A percentile compares a stretch with the other conserved stretches of the same genome.
Conservation (phyloP, 2,113 vertebrate genomes). For the Hypocryptadius cinnamomeus region DNA sequence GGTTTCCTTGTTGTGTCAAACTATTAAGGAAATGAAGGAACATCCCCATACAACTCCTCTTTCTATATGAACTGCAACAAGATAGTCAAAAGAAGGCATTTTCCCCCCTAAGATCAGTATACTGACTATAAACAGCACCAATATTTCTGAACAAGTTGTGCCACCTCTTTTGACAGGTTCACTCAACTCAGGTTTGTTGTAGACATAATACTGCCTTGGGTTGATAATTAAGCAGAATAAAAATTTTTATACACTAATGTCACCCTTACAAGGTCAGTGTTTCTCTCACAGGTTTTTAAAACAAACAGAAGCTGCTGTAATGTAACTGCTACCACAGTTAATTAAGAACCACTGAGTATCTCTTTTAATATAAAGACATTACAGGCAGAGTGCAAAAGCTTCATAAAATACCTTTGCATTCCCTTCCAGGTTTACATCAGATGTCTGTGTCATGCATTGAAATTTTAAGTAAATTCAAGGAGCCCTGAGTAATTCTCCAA, state of each 20-base stretch:
- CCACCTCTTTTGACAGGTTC: background rate
- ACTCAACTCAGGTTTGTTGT: background rate
- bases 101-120: background rate
- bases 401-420: background rate
- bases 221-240: background rate
- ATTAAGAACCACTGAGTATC: background rate
- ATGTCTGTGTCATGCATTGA: background rate
- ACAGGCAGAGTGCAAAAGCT: background rate
- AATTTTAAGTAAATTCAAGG: background rate
- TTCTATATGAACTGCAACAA: background rate
- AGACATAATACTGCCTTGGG: background rate
- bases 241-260: background rate
- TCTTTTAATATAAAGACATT: background rate
- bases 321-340: background rate
- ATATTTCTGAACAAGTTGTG: background rate
- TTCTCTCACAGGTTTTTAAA: background rate
- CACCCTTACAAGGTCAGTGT: background rate
- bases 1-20: conserved; percentile 4
- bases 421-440: background rate
- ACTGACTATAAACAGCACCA: background rate
- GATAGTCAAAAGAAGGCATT: background rate
- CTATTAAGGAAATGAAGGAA: conserved; percentile 29
- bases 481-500: background rate
- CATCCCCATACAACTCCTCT: background rate
- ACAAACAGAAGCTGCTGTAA: background rate